phyloP scores from a whole-genome alignment of 2,113 vertebrate genomes.

The Callithrix jacchus region DNA sequence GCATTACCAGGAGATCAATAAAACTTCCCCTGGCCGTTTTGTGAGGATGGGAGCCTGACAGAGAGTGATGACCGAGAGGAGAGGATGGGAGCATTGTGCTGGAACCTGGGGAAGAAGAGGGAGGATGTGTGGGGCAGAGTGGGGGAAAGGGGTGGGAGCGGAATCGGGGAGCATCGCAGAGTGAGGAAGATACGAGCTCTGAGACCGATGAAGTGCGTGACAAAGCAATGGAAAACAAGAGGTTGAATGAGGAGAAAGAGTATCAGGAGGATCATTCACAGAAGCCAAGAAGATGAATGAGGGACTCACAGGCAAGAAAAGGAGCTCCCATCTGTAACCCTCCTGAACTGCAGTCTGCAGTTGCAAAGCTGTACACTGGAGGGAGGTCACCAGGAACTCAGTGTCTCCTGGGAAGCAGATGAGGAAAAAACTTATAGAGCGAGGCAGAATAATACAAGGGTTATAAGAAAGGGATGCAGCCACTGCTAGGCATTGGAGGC shows the following conservation, averaged over 20 bases:
- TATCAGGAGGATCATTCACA: neutral
- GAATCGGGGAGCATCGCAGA: neutral
- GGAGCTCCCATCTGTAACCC: neutral
- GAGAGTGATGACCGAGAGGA: constrained; percentile 56
- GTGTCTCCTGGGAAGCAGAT: neutral
- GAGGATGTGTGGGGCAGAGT: rapidly evolving
- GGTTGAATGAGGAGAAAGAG: neutral
- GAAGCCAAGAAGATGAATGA: neutral
- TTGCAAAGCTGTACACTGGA: neutral
- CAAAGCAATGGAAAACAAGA: neutral
- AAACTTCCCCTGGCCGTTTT: neutral
- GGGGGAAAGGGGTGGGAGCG: too few species aligned
- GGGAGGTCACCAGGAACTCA: too few species aligned
- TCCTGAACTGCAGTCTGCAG: too few species aligned
- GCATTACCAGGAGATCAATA: neutral
- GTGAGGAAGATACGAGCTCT: neutral
- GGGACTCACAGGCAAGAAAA: neutral
- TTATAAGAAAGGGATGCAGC: neutral
- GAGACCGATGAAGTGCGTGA: neutral
- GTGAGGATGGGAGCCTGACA: constrained; percentile 63
- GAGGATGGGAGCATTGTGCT: neutral
- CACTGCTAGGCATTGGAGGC: neutral
- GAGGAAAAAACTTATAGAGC: neutral
- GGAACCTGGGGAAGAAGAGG: neutral
- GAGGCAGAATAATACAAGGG: neutral